Conservation (phyloP, 2,888 invertebrate species). For the Melanostoma mellinum region DNA sequence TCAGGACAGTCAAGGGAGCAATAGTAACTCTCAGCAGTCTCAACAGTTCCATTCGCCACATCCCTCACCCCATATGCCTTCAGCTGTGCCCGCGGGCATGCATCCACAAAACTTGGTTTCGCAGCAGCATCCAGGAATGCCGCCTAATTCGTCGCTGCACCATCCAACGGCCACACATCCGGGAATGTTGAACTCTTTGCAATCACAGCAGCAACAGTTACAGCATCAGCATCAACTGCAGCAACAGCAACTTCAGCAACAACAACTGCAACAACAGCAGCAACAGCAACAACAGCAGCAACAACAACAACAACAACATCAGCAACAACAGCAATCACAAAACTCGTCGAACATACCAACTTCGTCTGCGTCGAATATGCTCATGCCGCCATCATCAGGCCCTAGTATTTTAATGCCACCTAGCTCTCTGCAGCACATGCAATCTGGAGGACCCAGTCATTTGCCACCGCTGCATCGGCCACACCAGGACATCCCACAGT, state of each 20-base stretch:
- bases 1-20: slow-evolving; percentile 82
- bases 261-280: slow-evolving; percentile 54
- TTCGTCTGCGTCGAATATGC: slow-evolving; percentile 81
- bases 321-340: slow-evolving; percentile 76
- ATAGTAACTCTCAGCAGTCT: slow-evolving; percentile 79
- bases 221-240: slow-evolving; percentile 61
- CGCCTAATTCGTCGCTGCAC: slow-evolving; percentile 73
- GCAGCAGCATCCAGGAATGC: slow-evolving; percentile 78
- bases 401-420: slow-evolving; percentile 75
- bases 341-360: slow-evolving; percentile 69
- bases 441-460: slow-evolving; percentile 74
- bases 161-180: slow-evolving; percentile 64
- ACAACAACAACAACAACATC: slow-evolving; percentile 51
- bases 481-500: slow-evolving; percentile 80
- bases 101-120: slow-evolving; percentile 81
- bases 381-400: slow-evolving; percentile 81
- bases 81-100: slow-evolving; percentile 80
- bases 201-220: slow-evolving; percentile 47
- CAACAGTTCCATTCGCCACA: slow-evolving; percentile 81
- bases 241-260: slow-evolving; percentile 71
- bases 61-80: slow-evolving; percentile 81
- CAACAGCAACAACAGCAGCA: slow-evolving; percentile 74
- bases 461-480: slow-evolving; percentile 80
- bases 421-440: slow-evolving; percentile 75
- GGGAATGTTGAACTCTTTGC: slow-evolving; percentile 56